Base-by-base conservation (phyloP, 2,797 vertebrate genomes). In the Gymnothorax reevesii region DNA sequence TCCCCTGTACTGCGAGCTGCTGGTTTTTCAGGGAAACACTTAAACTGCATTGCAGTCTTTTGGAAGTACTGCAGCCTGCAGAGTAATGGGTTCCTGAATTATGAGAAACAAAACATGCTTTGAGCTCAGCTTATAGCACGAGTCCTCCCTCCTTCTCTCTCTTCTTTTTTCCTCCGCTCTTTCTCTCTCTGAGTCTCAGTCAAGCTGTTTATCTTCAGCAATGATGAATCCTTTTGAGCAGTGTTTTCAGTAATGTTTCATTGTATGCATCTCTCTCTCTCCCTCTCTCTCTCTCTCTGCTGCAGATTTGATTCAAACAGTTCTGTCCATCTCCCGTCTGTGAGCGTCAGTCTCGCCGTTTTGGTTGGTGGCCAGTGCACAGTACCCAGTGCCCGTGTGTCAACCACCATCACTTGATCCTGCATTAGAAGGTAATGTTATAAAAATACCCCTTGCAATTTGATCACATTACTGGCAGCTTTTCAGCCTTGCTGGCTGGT, bases 11-110 rank as follows among this genome's bases (percentile, higher is more conserved):
- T 20, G 49, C 9, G 42, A 8, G 75, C 49, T 2, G 75, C 17
- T 8, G 33, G 60, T 33, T 3, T 64, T 93, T 89, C 89, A 88
- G 82, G 92, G 92, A 89, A 93, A 90, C 91, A 90, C 92, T 84
- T 84, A 0, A 82, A 92, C 93, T 57, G 93, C 93, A 94, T 86
- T 94, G 92, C 93, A 94, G 92, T 62, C 89, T 33, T 84, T 79
- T 89, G 77, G 83, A 83, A 54, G 88, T 85, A 86, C 86, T 52
- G 49, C 75, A 7, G 17, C 42, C 42, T 49, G 33, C 27, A 15
- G 73, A 17, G 9, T 0, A n/a, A n/a, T 49, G 5, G 71, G 73
- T 20, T 79, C 3, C 49, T 9, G 8, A 54, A 33, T 27, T 42
- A 77, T 17, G 33, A 42, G 73, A 7, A 15, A 77, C 73, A 42